Conservation (phyloP, 2,888 invertebrate genomes). For the Listrodromus nycthemerus region DNA sequence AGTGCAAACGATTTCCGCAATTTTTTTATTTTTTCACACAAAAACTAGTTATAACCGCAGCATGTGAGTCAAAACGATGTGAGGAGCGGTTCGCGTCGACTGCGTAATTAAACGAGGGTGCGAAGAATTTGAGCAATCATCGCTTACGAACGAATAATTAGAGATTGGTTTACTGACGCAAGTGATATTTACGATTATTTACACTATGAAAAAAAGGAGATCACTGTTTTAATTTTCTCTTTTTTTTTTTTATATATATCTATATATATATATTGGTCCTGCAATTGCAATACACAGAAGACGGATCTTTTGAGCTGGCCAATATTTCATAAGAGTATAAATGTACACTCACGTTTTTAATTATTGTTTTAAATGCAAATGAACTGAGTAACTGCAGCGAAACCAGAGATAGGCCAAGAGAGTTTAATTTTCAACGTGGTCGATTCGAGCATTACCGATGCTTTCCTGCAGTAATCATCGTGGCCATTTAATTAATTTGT, state of each 20-base stretch:
- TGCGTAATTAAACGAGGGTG: conserved; percentile 1
- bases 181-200: conserved; percentile 54
- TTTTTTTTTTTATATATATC: conserved; percentile 16
- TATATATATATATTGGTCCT: conserved; percentile 20
- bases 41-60: conserved; percentile 23
- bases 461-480: conserved; percentile 16
- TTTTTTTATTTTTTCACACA: conserved; percentile 54
- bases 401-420: background rate
- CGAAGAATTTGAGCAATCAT: conserved; percentile 22
- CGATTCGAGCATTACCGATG: conserved; percentile 9
- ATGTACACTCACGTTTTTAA: background rate
- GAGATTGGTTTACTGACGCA: conserved; percentile 9
- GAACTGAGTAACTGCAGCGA: conserved; percentile 31
- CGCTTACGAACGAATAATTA: conserved; percentile 17
- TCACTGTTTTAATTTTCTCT: conserved; percentile 68
- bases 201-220: conserved; percentile 36
- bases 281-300: conserved; percentile 8
- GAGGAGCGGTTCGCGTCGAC: conserved; percentile 30
- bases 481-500: conserved; percentile 18
- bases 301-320: conserved; percentile 5
- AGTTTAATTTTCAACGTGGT: background rate
- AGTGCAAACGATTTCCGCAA: conserved; percentile 4
- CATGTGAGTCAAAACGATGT: conserved; percentile 11
- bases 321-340: conserved; percentile 18
- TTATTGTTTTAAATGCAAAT: conserved; percentile 24